Conservation (phyloP, 2,888 invertebrate genomes). For the Dione vanillae region DNA sequence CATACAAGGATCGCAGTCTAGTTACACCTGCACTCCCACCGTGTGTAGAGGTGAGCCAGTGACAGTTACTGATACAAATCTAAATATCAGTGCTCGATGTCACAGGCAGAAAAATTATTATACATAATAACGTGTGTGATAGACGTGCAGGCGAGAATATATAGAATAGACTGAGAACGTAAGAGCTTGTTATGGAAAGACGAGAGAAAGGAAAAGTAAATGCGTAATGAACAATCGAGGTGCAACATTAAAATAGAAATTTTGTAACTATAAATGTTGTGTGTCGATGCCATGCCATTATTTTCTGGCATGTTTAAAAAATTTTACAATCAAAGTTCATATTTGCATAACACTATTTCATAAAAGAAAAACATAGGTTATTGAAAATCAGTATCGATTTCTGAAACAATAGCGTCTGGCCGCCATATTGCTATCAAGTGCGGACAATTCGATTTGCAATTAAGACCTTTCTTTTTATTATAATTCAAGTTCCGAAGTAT, state of each 20-base stretch:
- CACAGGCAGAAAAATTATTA: too few species aligned
- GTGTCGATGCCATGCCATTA: not conserved
- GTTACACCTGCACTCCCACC: too few species aligned
- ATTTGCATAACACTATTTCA: not conserved
- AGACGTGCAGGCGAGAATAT: too few species aligned
- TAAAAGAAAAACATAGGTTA: constrained; percentile 18
- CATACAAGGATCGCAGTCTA: too few species aligned
- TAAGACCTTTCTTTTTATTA: constrained; percentile 37
- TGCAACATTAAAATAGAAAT: not conserved
- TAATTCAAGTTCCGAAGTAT: constrained; percentile 32
- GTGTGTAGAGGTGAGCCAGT: too few species aligned
- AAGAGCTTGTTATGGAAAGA: too few species aligned
- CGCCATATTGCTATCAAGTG: constrained; percentile 37
- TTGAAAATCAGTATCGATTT: constrained; percentile 38
- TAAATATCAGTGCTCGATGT: too few species aligned
- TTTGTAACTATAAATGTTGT: not conserved
- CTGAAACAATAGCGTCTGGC: constrained; percentile 43
- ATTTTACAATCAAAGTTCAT: constrained; percentile 2
- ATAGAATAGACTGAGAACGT: too few species aligned
- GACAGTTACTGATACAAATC: too few species aligned
- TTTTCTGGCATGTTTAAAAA: constrained; percentile 1
- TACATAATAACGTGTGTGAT: too few species aligned
- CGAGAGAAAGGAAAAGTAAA: too few species aligned
- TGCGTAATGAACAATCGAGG: not conserved
- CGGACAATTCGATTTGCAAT: constrained; percentile 42